A percentile compares a stretch with the other conserved stretches of the same genome.
phyloP scores from a whole-genome alignment of 2,888 invertebrate species.

The Macropis europaea region DNA sequence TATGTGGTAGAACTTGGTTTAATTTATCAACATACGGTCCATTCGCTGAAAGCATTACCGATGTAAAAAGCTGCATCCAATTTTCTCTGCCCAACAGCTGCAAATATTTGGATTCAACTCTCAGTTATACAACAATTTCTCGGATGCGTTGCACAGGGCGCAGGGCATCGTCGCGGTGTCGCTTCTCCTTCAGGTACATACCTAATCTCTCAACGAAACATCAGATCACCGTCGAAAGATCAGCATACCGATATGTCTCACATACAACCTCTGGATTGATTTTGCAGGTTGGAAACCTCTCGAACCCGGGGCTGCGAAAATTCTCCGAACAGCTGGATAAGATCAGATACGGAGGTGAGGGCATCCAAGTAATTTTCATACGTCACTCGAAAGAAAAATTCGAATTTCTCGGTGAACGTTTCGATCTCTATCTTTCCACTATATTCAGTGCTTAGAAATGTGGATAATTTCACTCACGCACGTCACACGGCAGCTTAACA shows the following conservation, averaged over 20 bases:
- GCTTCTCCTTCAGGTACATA: slow-evolving; percentile 92
- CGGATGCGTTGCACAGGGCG: slow-evolving; percentile 95
- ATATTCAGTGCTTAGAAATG: no score
- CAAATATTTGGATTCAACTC: slow-evolving; percentile 99
- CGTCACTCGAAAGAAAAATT: not conserved
- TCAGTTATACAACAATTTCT: slow-evolving; percentile 97
- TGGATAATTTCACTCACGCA: no score
- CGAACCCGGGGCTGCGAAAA: slow-evolving; percentile 94
- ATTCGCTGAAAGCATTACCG: no score
- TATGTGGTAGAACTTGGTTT: no score
- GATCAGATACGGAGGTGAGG: slow-evolving; percentile 94
- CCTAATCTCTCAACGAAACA: slow-evolving; percentile 45
- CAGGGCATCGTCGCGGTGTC: slow-evolving; percentile 98
- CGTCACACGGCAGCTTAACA: no score
- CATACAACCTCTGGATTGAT: slow-evolving; percentile 46
- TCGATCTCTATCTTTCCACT: not conserved
- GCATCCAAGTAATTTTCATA: slow-evolving; percentile 41
- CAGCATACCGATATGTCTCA: slow-evolving; percentile 60
- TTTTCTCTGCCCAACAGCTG: slow-evolving; percentile 84
- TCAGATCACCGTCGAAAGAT: slow-evolving; percentile 47
- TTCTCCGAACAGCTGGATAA: slow-evolving; percentile 95
- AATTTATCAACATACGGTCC: no score
- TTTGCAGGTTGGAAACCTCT: slow-evolving; percentile 94
- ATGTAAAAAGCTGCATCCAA: no score
- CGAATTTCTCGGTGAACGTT: slow-evolving; percentile 24